Evolutionary conservation across 2,113 vertebrate species (phyloP), one percentile per base, ranked within the genome.

Genomic region (Thinocorus orbignyianus): DNA sequence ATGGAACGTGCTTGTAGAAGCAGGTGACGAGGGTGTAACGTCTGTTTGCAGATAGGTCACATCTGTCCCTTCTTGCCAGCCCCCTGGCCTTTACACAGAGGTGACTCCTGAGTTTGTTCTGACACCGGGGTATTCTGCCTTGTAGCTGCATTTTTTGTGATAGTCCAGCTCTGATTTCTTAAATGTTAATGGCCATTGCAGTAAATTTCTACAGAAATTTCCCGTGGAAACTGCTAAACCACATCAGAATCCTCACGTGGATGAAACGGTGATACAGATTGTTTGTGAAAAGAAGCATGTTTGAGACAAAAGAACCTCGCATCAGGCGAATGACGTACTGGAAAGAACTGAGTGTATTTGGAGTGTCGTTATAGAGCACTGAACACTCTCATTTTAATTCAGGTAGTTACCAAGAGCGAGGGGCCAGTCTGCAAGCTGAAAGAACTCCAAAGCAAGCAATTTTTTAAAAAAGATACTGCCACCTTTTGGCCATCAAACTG

Each of bases 401-500:
- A 98, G 97, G 92, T 58, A 10, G 79, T 81, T 41, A 46, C 86
- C 15, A 96, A 96, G 93, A 97, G 57, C 0, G 88, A 97, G 70
- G 81, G n/a, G 58, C 55, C 90, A 13, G 49, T 54, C 44, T 99
- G 99, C 96, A 98, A 80, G 94, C 97, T 99, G 90, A 96, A 97
- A 85, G 98, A 98, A 69, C 98, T 99, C 89, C 97, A 98, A 92
- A 96, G 85, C 37, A 97, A 93, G 64, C 96, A 74, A 3, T 92
- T 69, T 68, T 58, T 98, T 10, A 97, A 97, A 96, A 98, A 96
- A 62, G 97, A 97, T 41, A 97, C 97, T 57, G 99, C 99, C 4
- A 99, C 99, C 88, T 99, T 99, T 92, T 99, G 99, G 99, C 99
- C 99, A 5, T 98, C 95, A 6, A 98, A 97, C 92, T 99, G 99